Percentiles rank a stretch among this genome's conserved stretches.
These are phyloP conservation scores for Acleris cristana DNA, from an alignment of 2,888 invertebrate species.

Conservation along the genomic window DNA sequence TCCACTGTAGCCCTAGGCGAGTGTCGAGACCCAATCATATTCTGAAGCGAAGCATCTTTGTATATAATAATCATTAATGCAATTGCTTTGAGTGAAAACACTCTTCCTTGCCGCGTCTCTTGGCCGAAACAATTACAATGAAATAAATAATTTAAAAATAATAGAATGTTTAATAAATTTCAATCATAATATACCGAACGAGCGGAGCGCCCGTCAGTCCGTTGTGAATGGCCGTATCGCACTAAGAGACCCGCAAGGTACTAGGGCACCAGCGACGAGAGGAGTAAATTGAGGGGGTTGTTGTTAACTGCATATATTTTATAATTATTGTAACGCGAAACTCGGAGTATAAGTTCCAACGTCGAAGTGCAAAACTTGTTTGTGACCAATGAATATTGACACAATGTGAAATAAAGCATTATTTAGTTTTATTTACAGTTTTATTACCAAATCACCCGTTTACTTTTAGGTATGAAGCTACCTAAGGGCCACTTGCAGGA, in stretches of 20 bases:
- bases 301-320: constrained; percentile 80
- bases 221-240: constrained; percentile 1
- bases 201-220: neutral
- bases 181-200: neutral
- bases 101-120: constrained; percentile 25
- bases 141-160: neutral
- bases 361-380: constrained; percentile 72
- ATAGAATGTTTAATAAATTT: neutral
- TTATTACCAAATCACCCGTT: constrained; percentile 4
- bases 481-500: too few species aligned
- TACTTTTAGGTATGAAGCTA: neutral
- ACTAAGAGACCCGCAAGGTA: neutral
- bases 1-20: neutral
- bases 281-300: constrained; percentile 53
- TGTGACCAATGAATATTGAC: constrained; percentile 80
- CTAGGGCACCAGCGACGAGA: constrained; percentile 36
- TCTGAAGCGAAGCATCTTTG: constrained; percentile 25
- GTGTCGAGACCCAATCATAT: constrained; percentile 22
- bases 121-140: constrained; percentile 5
- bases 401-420: constrained; percentile 82
- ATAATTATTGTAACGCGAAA: constrained; percentile 61
- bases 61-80: constrained; percentile 33
- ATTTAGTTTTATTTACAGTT: constrained; percentile 70
- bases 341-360: constrained; percentile 65
- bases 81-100: constrained; percentile 31